Evolutionary conservation across 2,888 invertebrate species (phyloP), one percentile per base, ranked within the genome.

Genomic region (Rhagium mordax): DNA sequence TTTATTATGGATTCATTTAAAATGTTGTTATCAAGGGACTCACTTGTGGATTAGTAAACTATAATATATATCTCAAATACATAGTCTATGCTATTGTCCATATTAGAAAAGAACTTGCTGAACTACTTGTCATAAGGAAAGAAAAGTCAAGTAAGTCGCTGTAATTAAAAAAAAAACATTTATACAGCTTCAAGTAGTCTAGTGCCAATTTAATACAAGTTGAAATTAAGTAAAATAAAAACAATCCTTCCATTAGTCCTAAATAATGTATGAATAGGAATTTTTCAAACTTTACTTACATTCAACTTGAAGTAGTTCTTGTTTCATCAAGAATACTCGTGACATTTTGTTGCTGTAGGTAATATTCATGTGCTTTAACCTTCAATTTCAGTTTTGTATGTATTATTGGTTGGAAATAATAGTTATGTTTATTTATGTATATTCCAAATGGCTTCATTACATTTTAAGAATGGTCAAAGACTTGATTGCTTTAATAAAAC

Each of bases 241-340:
- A 55, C 53, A 33, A 29, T 29, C 47, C 59, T 61, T 65, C 61
- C 21, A 59, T 53, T 64, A 10, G 48, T 41, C 55, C 16, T 15
- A 15, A 60, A 13, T 71, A 65, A 60, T 60, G 51, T 48, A 41
- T 33, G 18, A 61, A 59, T 33, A 59, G 61, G 13, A 59, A 41
- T 70, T 70, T 70, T 70, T 47, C 62, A 65, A 68, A 53, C 6
- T 24, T 24, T 24, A 24, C 41, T 41, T 10, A 41, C 2, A 41
- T 41, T 41, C 41, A 41, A 41, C n/a, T 33, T 33, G 41, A 41
- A 13, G 13, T n/a, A n/a, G 13, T 41, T 41, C 5, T 41, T n/a
- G 4, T 41, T 41, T 33, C 29, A 8, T 8, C 3, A 27, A 33
- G 7, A 8, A 8, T 24, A 24, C 8, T 33, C 8, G 0, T n/a